Base-by-base conservation (phyloP, 2,888 invertebrate genomes). In the Drosophila merina region DNA sequence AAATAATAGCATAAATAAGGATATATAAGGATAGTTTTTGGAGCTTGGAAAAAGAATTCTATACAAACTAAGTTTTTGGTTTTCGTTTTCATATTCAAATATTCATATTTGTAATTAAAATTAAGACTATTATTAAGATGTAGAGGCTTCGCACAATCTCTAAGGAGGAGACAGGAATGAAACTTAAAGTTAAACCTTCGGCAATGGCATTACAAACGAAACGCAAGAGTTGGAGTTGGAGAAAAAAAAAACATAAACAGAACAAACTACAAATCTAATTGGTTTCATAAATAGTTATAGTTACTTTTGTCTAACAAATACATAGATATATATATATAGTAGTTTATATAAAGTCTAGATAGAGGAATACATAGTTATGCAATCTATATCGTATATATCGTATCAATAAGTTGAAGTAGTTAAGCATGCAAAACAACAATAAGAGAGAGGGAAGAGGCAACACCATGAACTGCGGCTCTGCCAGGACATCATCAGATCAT, bases 341-440 rank as follows among this genome's bases (percentile, higher is more conserved):
- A 48, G 36, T 36, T 36, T 64, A 48, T 68, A 68, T 74, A 69
- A 62, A 36, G 49, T 54, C 60, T 71, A 72, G 40, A 36, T 40
- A 57, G 36, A 68, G 42, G 66, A 31, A 73, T 72, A 72, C 68
- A 72, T 72, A 73, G 74, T 67, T 59, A 70, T 68, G 66, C 55
- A 59, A 59, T 44, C 51, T 50, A 47, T 73, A 68, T 68, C 38
- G 47, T 50, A 47, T 73, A 68, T 68, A 47, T 31, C 44, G 47
- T 64, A 62, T 68, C 68, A 42, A 33, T 71, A 81, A 64, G 64
- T 76, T 70, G 72, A 57, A 84, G 67, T 74, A 82, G 57, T 75
- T 75, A 56, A 85, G 82, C 83, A 83, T 83, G 83, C 83, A 83
- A 36, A 84, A 84, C 86, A 86, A 86, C 71, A 86, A 84, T 76